A percentile compares a stretch with the other conserved stretches of the same genome.
Conservation (phyloP, 2,888 invertebrate species). For the Oithona nana region DNA sequence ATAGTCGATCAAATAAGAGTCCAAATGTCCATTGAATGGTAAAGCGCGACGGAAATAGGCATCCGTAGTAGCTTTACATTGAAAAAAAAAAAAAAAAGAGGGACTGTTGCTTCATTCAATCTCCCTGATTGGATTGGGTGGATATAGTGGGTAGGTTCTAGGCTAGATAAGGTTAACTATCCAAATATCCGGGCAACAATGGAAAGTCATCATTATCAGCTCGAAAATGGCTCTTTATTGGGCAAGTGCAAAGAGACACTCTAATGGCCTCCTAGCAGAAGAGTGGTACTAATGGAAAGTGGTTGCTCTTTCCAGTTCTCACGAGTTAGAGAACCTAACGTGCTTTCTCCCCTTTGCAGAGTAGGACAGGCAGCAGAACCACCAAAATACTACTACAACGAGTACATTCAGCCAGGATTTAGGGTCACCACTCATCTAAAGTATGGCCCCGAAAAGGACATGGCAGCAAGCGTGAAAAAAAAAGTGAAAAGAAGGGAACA, state of each 20-base stretch:
- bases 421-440: too few relatives aligned
- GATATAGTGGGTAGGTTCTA: not conserved
- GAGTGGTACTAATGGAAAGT: not conserved
- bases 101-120: not conserved
- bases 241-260: not conserved
- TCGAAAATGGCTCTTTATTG: not conserved
- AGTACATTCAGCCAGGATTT: too few relatives aligned
- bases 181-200: not conserved
- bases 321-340: too few relatives aligned
- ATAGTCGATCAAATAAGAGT: not conserved
- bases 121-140: not conserved
- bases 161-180: not conserved
- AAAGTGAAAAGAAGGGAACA: too few relatives aligned
- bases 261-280: not conserved
- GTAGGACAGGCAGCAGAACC: too few relatives aligned
- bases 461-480: too few relatives aligned
- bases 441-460: too few relatives aligned
- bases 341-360: too few relatives aligned
- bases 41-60: not conserved
- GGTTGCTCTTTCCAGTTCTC: not conserved
- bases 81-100: not conserved
- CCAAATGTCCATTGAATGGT: not conserved
- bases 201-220: too few relatives aligned
- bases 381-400: too few relatives aligned
- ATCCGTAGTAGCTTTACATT: not conserved